These are phyloP conservation scores for Ataeniobius toweri DNA, from an alignment of 2,797 vertebrate species.

Conservation along the genomic window DNA sequence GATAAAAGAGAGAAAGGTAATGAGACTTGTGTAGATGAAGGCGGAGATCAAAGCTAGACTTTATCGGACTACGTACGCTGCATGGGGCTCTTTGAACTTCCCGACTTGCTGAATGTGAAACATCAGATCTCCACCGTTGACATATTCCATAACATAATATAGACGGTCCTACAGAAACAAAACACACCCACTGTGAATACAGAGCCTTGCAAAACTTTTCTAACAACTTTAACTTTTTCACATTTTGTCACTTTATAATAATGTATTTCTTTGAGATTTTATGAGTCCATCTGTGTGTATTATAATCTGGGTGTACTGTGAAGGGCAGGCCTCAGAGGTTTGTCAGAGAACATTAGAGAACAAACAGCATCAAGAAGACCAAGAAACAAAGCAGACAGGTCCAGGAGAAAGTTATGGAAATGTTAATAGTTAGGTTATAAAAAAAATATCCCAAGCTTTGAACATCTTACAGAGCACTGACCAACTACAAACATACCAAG, in stretches of 20 bases:
- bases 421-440: neutral
- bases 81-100: constrained; percentile 94
- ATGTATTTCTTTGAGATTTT: neutral
- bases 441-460: neutral
- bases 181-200: constrained; percentile 3
- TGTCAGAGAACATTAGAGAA: neutral
- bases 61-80: constrained; percentile 82
- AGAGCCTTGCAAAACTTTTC: neutral
- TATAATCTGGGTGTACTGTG: neutral
- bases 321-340: neutral
- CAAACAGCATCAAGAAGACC: neutral
- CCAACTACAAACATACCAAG: neutral
- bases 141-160: constrained; percentile 94
- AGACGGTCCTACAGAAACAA: constrained; percentile 76
- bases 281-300: neutral
- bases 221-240: neutral
- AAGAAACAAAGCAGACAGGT: too few species aligned
- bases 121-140: constrained; percentile 93
- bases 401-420: neutral
- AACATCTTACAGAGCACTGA: neutral
- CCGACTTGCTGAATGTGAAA: constrained; percentile 95
- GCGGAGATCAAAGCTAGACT: constrained; percentile 38
- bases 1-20: constrained; percentile 36
- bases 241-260: neutral
- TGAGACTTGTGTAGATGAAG: constrained; percentile 51